Evolutionary conservation across 1,140 invertebrate species (phyloP), one percentile per base, ranked within the genome.

Genomic region (Muscidifurax raptorellus): DNA sequence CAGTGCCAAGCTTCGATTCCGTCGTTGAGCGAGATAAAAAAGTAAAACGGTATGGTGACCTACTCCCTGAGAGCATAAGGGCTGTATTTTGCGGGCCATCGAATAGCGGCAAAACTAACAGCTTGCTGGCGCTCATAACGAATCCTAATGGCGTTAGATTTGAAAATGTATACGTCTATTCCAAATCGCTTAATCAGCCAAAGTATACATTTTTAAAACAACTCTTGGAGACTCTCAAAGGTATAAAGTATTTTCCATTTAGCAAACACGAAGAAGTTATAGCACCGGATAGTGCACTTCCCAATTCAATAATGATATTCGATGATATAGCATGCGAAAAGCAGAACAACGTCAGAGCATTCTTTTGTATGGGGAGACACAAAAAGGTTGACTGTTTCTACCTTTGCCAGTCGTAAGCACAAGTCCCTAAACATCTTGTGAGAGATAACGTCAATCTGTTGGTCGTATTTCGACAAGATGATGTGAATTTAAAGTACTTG

Each of bases 31-130:
- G 18, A 74, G 71, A 32, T 36, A 18, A 74, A n/a, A n/a, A n/a
- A 74, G 27, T 28, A 18, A 91, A 92, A 89, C 92, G 89, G 1
- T 92, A 91, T 86, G 85, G 86, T 22, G 12, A 44, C 44, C 52
- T 87, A 28, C 82, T 88, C 13, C 86, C 88, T 69, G 69, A 86
- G 44, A 84, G 69, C 47, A 85, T 88, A 64, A 40, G 89, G 36
- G 86, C 87, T 59, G 66, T 90, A 36, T 87, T 90, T 76, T 84
- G 81, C 28, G 88, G 88, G 76, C 90, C 90, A 66, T 90, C 88
- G 22, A 89, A 89, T 86, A 90, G 88, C 81, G 90, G 89, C 12
- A 91, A 90, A 86, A 91, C 88, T 13, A 91, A 90, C 86, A 86
- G 89, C 25, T 82, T 91, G 71, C 75, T 92, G 22, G 85, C 87